phyloP scores from a whole-genome alignment of 37 sponge, comb jelly and placozoan genomes.

The Amphimedon queenslandica region DNA sequence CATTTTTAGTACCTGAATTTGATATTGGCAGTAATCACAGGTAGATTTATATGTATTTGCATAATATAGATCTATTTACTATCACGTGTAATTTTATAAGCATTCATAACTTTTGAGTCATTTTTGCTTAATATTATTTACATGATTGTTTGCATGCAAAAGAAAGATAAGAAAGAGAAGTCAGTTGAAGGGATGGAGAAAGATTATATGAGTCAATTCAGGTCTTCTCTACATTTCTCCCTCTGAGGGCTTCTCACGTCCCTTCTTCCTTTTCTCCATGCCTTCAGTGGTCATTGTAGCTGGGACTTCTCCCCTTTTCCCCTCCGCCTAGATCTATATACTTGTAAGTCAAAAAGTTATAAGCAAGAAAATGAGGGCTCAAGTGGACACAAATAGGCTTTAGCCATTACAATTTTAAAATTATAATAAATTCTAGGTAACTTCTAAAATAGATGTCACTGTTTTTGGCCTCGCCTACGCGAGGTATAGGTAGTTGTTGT shows the following conservation, averaged over 20 bases:
- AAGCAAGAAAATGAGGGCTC: not conserved
- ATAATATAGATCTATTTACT: not conserved
- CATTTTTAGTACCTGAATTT: not conserved
- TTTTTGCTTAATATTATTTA: too few relatives aligned
- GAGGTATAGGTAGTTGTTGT: constrained; percentile 88
- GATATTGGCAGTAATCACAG: not conserved
- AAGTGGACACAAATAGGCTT: not conserved
- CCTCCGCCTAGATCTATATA: constrained; percentile 52
- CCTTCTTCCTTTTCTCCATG: not conserved
- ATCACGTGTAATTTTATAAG: not conserved
- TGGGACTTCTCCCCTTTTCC: constrained; percentile 42
- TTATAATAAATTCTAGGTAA: too few relatives aligned
- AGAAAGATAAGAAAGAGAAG: too few relatives aligned
- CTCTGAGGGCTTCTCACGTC: too few relatives aligned
- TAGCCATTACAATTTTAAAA: too few relatives aligned
- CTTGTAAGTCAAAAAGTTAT: constrained; percentile 13
- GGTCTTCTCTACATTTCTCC: too few relatives aligned
- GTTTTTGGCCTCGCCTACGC: constrained; percentile 37
- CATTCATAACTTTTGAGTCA: not conserved
- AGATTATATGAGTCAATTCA: too few relatives aligned
- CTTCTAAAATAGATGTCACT: too few relatives aligned
- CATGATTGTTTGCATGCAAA: too few relatives aligned
- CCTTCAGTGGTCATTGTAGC: not conserved
- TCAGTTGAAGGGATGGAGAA: too few relatives aligned
- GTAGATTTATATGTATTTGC: not conserved